These are phyloP conservation scores for Colistium nudipinnis DNA, from an alignment of 2,113 vertebrate genomes.

Conservation along the genomic window DNA sequence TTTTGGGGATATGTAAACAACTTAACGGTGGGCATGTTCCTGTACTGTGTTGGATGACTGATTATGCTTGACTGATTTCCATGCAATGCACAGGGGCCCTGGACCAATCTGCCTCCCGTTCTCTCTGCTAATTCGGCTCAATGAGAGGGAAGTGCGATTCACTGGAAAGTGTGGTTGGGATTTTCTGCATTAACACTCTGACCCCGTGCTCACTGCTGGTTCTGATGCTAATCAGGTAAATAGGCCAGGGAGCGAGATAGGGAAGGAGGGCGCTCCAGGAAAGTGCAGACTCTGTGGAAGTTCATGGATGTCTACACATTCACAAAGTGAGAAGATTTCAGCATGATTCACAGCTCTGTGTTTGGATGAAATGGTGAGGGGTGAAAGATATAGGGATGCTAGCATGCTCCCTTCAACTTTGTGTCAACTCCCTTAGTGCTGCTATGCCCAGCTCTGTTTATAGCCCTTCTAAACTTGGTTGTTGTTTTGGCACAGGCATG, in stretches of 20 bases:
- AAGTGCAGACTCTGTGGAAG: slow-evolving; percentile 14
- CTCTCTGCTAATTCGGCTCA: background rate
- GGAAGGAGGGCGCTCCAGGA: slow-evolving; percentile 12
- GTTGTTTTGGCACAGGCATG: slow-evolving; percentile 60
- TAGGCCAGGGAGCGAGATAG: slow-evolving; percentile 20
- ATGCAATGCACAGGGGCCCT: slow-evolving; percentile 7
- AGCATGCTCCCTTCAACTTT: slow-evolving; percentile 46
- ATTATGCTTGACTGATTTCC: slow-evolving; percentile 48
- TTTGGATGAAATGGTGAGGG: slow-evolving; percentile 17
- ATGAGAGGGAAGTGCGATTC: slow-evolving; percentile 21
- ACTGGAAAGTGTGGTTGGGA: slow-evolving; percentile 61
- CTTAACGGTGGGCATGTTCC: slow-evolving; percentile 58
- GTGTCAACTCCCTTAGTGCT: slow-evolving; percentile 33
- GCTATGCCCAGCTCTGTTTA: slow-evolving; percentile 44
- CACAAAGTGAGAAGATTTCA: slow-evolving; percentile 32
- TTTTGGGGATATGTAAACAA: slow-evolving; percentile 68
- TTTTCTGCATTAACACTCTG: slow-evolving; percentile 67
- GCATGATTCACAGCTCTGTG: slow-evolving; percentile 41
- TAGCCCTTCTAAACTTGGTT: slow-evolving; percentile 50
- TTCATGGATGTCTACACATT: slow-evolving; percentile 33
- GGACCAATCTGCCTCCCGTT: slow-evolving; percentile 6
- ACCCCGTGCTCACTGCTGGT: slow-evolving; percentile 38
- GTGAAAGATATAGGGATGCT: slow-evolving; percentile 43
- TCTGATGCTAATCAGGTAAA: slow-evolving; percentile 62
- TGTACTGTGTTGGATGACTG: slow-evolving; percentile 47